These are phyloP conservation scores for Platyscapa corneri DNA, from an alignment of 1,140 invertebrate species.

Conservation along the genomic window DNA sequence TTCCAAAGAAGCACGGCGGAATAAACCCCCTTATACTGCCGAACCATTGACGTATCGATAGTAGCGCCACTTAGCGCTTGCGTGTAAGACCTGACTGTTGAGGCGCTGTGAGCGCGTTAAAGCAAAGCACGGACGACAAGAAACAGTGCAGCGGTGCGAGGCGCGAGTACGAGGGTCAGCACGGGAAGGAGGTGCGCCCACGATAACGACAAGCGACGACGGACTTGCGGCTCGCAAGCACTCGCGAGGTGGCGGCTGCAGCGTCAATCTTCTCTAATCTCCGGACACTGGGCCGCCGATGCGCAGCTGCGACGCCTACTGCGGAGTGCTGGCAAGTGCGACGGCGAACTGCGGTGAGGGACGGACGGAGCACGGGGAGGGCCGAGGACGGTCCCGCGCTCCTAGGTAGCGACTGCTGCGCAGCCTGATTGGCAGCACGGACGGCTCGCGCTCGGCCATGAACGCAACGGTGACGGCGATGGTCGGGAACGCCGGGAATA, in stretches of 20 bases:
- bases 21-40: too few relatives aligned
- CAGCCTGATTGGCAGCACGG: conserved; percentile 46
- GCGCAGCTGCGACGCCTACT: conserved; percentile 16
- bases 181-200: too few relatives aligned
- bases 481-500: conserved; percentile 69
- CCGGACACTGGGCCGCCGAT: background rate
- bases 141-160: background rate
- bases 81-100: background rate
- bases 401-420: conserved; percentile 30
- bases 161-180: background rate
- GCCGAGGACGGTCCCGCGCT: background rate
- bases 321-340: conserved; percentile 9
- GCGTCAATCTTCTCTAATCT: background rate
- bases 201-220: too few relatives aligned
- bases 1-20: too few relatives aligned
- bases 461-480: conserved; percentile 66
- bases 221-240: too few relatives aligned
- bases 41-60: too few relatives aligned
- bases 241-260: too few relatives aligned
- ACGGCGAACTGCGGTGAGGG: background rate
- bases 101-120: background rate
- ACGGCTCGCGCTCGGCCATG: conserved; percentile 49
- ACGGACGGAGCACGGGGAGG: background rate
- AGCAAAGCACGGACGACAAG: background rate
- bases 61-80: too few relatives aligned